Evolutionary conservation across 2,113 vertebrate species (phyloP).

Genomic region (human (Homo sapiens)): DNA sequence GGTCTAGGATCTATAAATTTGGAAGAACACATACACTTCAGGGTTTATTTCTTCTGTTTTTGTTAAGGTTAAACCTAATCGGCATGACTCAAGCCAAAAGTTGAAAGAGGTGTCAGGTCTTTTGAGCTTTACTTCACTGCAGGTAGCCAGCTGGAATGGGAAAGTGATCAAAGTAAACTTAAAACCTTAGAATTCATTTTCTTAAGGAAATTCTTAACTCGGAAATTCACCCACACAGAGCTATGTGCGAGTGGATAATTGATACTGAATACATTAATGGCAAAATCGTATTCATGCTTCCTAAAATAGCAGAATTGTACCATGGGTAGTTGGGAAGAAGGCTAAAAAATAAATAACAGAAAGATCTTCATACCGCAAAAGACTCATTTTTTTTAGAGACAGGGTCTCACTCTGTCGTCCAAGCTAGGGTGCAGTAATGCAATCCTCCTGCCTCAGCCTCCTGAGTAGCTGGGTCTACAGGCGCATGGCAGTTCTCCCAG

Average conservation of each 20-base stretch:
- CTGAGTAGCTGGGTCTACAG: too few species aligned
- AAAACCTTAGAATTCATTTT: constrained; percentile 72
- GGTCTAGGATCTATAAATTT: constrained; percentile 20
- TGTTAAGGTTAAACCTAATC: constrained; percentile 47
- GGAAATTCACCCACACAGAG: constrained; percentile 77
- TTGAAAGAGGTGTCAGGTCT: constrained; percentile 47
- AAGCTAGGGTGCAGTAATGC: not conserved
- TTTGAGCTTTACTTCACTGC: not conserved
- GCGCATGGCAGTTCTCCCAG: too few species aligned
- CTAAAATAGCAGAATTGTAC: constrained; percentile 68
- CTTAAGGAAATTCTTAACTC: constrained; percentile 74
- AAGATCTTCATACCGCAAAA: constrained; percentile 57
- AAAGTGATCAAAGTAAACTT: constrained; percentile 67
- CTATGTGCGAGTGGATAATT: constrained; percentile 73
- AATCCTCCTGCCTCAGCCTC: too few species aligned
- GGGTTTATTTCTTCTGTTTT: constrained; percentile 37
- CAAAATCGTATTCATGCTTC: constrained; percentile 59
- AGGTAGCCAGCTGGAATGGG: constrained; percentile 37
- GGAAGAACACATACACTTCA: not conserved
- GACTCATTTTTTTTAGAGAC: not conserved
- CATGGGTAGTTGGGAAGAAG: constrained; percentile 6
- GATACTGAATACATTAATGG: constrained; percentile 75
- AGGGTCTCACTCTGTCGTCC: not conserved
- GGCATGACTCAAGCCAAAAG: constrained; percentile 35
- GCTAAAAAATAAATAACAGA: constrained; percentile 60